phyloP scores from a whole-genome alignment of 2,888 invertebrate genomes.

The Nymphalis urticae region DNA sequence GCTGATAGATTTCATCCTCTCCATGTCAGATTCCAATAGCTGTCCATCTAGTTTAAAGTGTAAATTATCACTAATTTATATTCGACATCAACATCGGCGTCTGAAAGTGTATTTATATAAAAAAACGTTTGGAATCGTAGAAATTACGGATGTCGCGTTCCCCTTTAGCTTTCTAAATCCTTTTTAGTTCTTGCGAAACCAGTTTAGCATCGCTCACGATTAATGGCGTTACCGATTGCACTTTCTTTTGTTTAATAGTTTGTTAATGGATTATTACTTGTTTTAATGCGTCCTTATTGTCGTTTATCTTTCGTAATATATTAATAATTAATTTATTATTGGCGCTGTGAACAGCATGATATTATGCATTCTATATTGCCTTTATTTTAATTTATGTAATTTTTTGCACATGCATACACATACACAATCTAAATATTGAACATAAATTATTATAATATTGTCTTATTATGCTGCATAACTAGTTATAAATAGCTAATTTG shows the following conservation, averaged over 20 bases:
- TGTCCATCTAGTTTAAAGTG: not conserved
- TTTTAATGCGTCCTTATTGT: not conserved
- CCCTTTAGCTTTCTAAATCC: conserved; percentile 64
- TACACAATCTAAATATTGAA: too few relatives aligned
- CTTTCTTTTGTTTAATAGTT: conserved; percentile 57
- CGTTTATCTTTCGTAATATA: conserved; percentile 2
- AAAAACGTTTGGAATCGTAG: conserved; percentile 36
- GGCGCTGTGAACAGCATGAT: not conserved
- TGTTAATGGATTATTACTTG: conserved; percentile 21
- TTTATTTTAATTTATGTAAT: too few relatives aligned
- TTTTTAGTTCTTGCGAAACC: conserved; percentile 63
- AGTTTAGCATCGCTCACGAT: conserved; percentile 45
- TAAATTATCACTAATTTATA: not conserved
- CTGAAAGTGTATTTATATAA: conserved; percentile 2
- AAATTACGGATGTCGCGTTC: conserved; percentile 43
- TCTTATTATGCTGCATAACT: too few relatives aligned
- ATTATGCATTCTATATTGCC: too few relatives aligned
- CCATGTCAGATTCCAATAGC: too few relatives aligned
- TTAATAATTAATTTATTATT: not conserved
- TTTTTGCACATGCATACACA: too few relatives aligned
- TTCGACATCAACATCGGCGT: not conserved
- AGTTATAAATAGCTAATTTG: too few relatives aligned
- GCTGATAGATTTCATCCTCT: too few relatives aligned
- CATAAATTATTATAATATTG: too few relatives aligned
- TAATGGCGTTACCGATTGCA: conserved; percentile 44